phyloP scores from a whole-genome alignment of 1,140 invertebrate species.

The Drosophila santomea region DNA sequence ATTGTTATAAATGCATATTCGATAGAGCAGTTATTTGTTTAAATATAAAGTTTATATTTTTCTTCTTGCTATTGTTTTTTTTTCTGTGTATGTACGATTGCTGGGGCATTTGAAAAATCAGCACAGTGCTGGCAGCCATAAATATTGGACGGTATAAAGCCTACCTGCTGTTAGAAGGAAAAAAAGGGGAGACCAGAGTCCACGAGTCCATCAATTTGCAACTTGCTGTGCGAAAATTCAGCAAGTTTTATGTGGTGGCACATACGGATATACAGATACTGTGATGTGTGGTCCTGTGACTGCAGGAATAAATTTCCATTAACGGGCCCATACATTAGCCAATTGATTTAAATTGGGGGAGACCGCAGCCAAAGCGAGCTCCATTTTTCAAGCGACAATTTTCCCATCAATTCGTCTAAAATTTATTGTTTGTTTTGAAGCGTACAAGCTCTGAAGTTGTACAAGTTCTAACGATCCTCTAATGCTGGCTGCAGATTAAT shows the following conservation, averaged over 20 bases:
- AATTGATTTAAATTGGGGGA: constrained; percentile 81
- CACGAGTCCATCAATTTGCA: constrained; percentile 78
- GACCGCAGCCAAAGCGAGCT: constrained; percentile 62
- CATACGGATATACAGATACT: neutral
- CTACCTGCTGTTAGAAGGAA: constrained; percentile 30
- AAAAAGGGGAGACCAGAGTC: constrained; percentile 18
- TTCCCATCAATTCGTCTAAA: neutral
- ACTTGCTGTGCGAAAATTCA: constrained; percentile 71
- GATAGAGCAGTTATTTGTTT: neutral
- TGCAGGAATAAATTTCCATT: constrained; percentile 80
- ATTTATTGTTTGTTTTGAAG: constrained; percentile 39
- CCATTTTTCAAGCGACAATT: constrained; percentile 74
- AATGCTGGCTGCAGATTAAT: constrained; percentile 68
- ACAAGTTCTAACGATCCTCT: constrained; percentile 67
- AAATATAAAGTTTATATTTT: neutral
- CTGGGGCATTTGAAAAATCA: constrained; percentile 73
- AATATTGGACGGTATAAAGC: constrained; percentile 62
- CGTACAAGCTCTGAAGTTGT: too few relatives aligned
- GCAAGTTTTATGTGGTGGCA: constrained; percentile 76
- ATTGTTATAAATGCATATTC: neutral
- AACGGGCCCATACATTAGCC: constrained; percentile 71
- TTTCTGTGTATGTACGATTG: constrained; percentile 5
- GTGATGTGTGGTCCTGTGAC: constrained; percentile 50
- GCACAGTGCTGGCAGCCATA: constrained; percentile 64
- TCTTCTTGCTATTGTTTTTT: too few relatives aligned